phyloP scores from a whole-genome alignment of 2,888 invertebrate species.

The Plagodis dolabraria region DNA sequence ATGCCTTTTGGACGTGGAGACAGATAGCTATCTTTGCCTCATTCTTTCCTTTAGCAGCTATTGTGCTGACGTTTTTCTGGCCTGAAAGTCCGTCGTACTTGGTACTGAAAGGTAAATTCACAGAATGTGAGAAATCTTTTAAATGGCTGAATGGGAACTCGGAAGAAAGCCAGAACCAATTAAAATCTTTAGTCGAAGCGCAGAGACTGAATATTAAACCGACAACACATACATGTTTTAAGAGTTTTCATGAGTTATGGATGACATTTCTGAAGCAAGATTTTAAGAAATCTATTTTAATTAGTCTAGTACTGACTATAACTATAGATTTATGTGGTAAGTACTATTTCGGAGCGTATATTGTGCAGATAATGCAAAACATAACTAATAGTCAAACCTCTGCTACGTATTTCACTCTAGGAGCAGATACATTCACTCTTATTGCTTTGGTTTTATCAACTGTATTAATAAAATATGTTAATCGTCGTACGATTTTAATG shows the following conservation, averaged over 20 bases:
- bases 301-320: slow-evolving; percentile 45
- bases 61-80: slow-evolving; percentile 48
- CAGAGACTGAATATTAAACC: slow-evolving; percentile 36
- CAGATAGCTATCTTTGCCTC: slow-evolving; percentile 44
- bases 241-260: slow-evolving; percentile 18
- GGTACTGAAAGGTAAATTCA: slow-evolving; percentile 51
- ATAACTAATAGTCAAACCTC: slow-evolving; percentile 44
- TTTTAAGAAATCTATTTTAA: slow-evolving; percentile 48
- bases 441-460: slow-evolving; percentile 43
- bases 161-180: slow-evolving; percentile 39
- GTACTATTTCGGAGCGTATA: slow-evolving; percentile 50
- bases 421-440: slow-evolving; percentile 45
- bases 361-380: slow-evolving; percentile 49
- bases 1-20: slow-evolving; percentile 49
- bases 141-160: slow-evolving; percentile 48
- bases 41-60: slow-evolving; percentile 26
- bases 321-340: slow-evolving; percentile 50
- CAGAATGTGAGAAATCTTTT: slow-evolving; percentile 49
- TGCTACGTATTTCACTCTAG: slow-evolving; percentile 50
- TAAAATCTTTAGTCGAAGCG: slow-evolving; percentile 45
- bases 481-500: slow-evolving; percentile 49
- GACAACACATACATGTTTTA: slow-evolving; percentile 9
- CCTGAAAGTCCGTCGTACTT: slow-evolving; percentile 56
- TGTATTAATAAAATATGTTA: slow-evolving; percentile 42
- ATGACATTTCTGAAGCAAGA: slow-evolving; percentile 41